Evolutionary conservation across 1,140 invertebrate species (phyloP).

Genomic region (Papilio polyxenes): DNA sequence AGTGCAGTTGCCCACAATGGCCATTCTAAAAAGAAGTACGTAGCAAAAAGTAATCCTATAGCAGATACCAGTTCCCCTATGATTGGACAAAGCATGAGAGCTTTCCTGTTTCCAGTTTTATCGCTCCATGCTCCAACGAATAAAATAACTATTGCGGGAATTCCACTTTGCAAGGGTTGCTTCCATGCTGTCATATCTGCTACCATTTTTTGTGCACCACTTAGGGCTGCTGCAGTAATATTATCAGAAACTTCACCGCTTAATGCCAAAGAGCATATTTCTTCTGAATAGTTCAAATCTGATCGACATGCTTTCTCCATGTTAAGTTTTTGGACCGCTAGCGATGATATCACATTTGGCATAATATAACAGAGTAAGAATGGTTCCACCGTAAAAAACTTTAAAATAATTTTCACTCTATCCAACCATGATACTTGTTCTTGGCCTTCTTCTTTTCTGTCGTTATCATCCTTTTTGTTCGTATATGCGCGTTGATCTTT

Average conservation of each 20-base stretch:
- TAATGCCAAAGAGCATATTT: conserved; percentile 77
- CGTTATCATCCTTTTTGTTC: conserved; percentile 39
- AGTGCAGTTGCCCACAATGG: conserved; percentile 79
- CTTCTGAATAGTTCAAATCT: conserved; percentile 79
- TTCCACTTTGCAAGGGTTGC: conserved; percentile 78
- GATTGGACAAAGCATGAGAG: conserved; percentile 81
- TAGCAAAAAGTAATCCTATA: conserved; percentile 78
- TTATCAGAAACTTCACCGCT: conserved; percentile 59
- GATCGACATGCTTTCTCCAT: conserved; percentile 83
- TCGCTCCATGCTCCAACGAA: conserved; percentile 85
- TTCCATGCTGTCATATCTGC: conserved; percentile 81
- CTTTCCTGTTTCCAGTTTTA: conserved; percentile 82
- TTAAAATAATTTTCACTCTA: conserved; percentile 49
- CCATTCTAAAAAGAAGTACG: conserved; percentile 80
- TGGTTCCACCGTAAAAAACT: conserved; percentile 81
- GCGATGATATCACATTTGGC: conserved; percentile 75
- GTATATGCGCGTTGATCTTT: conserved; percentile 27
- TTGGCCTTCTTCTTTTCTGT: conserved; percentile 33
- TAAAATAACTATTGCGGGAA: conserved; percentile 82
- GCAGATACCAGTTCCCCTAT: conserved; percentile 78
- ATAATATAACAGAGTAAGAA: conserved; percentile 80
- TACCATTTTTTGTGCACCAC: conserved; percentile 76
- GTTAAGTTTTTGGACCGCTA: conserved; percentile 82
- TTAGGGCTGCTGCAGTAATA: conserved; percentile 57
- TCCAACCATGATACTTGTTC: conserved; percentile 36